These are phyloP conservation scores for Drosophila sordidula DNA, from an alignment of 2,888 invertebrate species.

Conservation along the genomic window DNA sequence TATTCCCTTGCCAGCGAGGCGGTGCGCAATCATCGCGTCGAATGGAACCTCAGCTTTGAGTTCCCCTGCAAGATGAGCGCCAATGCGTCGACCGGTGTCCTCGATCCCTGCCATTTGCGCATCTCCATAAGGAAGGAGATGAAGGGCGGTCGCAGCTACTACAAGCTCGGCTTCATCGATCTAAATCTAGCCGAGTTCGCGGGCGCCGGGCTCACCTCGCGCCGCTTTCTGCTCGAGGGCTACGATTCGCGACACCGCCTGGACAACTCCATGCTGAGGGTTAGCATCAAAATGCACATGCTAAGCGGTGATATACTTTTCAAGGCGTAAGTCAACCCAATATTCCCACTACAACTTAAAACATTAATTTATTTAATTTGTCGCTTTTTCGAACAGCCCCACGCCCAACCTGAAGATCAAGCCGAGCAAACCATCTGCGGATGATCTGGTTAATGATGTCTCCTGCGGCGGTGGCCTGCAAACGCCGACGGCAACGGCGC, in stretches of 20 bases:
- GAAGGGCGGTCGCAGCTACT: conserved; percentile 88
- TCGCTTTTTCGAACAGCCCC: conserved; percentile 85
- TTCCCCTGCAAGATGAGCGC: conserved; percentile 99
- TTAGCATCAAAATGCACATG: conserved; percentile 96
- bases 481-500: conserved; percentile 80
- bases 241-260: conserved; percentile 96
- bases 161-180: conserved; percentile 99
- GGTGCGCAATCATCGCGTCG: conserved; percentile 96
- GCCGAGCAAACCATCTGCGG: conserved; percentile 85
- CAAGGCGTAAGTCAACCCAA: conserved; percentile 93
- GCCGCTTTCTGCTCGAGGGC: conserved; percentile 96
- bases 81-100: conserved; percentile 96
- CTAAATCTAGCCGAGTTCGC: conserved; percentile 98
- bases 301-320: conserved; percentile 98
- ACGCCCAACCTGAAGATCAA: conserved; percentile 88
- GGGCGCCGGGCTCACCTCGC: conserved; percentile 93
- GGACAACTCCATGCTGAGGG: conserved; percentile 97
- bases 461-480: conserved; percentile 79
- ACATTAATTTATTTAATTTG: not conserved
- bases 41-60: conserved; percentile 95
- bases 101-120: conserved; percentile 96
- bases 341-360: not conserved
- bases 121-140: conserved; percentile 97
- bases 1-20: conserved; percentile 89
- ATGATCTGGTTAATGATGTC: conserved; percentile 82